Percentiles rank a stretch among this genome's conserved stretches.
phyloP scores from a whole-genome alignment of 2,888 invertebrate species.

The Ceratothoa steindachneri region DNA sequence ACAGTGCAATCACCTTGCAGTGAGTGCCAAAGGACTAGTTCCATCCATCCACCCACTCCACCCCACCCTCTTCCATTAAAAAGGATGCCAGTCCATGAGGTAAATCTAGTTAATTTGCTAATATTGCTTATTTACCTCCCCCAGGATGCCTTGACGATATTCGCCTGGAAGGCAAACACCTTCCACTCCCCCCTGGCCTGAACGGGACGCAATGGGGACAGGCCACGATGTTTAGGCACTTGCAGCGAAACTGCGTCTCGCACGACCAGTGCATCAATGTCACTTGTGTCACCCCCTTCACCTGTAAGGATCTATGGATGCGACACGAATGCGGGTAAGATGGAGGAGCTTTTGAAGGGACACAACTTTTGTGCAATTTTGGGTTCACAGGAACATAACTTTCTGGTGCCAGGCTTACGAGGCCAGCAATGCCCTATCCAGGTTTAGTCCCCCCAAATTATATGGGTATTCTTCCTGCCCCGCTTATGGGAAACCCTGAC shows the following conservation, averaged over 20 bases:
- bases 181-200: slow-evolving; percentile 90
- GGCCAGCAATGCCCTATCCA: background rate
- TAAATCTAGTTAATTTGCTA: too few species aligned
- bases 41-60: too few species aligned
- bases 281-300: slow-evolving; percentile 87
- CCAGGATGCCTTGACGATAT: slow-evolving; percentile 78
- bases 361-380: background rate
- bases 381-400: too few species aligned
- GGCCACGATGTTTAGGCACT: slow-evolving; percentile 86
- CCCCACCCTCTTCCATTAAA: too few species aligned
- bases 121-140: too few species aligned
- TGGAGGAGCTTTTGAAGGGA: too few species aligned
- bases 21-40: too few species aligned
- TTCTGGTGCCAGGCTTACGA: too few species aligned
- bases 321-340: slow-evolving; percentile 98
- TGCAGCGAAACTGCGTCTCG: slow-evolving; percentile 87
- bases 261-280: slow-evolving; percentile 93
- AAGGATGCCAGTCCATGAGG: too few species aligned
- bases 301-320: slow-evolving; percentile 95
- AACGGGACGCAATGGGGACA: slow-evolving; percentile 94
- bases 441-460: background rate
- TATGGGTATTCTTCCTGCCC: too few species aligned
- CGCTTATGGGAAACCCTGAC: too few species aligned
- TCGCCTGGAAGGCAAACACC: slow-evolving; percentile 86
- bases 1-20: too few species aligned